These are phyloP conservation scores for Hypotaenidia philippensis DNA, from an alignment of 2,797 vertebrate species.

Conservation along the genomic window DNA sequence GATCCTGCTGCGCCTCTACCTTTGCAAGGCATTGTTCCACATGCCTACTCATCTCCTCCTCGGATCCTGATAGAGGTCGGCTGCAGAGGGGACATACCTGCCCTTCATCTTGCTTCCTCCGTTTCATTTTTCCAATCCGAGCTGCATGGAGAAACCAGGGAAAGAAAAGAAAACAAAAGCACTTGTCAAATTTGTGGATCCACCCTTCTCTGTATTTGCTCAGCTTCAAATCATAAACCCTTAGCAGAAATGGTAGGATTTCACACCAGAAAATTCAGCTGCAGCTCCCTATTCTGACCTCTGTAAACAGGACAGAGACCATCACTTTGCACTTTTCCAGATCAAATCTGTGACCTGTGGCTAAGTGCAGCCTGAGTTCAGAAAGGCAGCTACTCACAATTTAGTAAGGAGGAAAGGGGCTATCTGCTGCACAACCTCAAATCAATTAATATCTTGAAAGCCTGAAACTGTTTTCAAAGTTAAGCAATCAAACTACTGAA, in stretches of 20 bases:
- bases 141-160: conserved; percentile 83
- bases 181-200: conserved; percentile 10
- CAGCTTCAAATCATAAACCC: background rate
- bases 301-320: background rate
- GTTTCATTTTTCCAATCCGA: conserved; percentile 99
- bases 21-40: conserved; percentile 99
- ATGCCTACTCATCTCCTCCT: conserved; percentile 99
- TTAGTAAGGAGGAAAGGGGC: background rate
- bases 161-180: conserved; percentile 25
- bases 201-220: background rate
- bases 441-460: background rate
- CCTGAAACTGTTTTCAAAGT: background rate
- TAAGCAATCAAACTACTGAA: background rate
- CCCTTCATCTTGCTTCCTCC: conserved; percentile 98
- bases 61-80: conserved; percentile 96
- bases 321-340: background rate
- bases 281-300: background rate
- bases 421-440: background rate
- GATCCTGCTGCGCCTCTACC: conserved; percentile 89
- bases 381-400: background rate
- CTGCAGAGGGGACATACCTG: conserved; percentile 99
- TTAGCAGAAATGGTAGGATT: background rate
- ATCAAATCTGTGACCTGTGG: background rate
- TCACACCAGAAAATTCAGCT: background rate
- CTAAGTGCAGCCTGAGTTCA: background rate